Base-by-base conservation (phyloP, 2,888 invertebrate species). In the Xanthia togata region DNA sequence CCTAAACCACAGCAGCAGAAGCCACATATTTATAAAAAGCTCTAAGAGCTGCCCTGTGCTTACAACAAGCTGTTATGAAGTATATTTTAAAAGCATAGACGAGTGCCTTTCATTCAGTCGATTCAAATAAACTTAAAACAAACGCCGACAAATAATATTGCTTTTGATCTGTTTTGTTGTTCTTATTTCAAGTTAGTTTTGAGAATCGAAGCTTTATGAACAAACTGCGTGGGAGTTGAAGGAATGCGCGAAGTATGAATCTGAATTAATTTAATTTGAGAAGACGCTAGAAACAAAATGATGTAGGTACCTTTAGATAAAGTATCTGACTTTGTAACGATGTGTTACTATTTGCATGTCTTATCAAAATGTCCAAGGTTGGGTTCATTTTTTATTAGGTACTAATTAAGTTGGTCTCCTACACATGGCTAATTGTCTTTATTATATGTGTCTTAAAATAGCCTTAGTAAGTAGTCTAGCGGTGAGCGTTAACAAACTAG, bases 111-210 rank as follows among this genome's bases (percentile, higher is more conserved):
- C 79, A 84, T 75, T 81, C 67, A 72, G 70, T 73, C 69, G 72
- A 86, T 86, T 86, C 78, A 67, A 74, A 83, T 78, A 85, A 78
- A 78, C 81, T 79, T 78, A 76, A 86, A 76, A 84, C 81, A 88
- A 86, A 85, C 65, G 47, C 65, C 53, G 73, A 70, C 74, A 70
- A 71, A 83, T 78, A 86, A 69, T 64, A 78, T 73, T 63, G 65
- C 73, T 71, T 88, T 88, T 87, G 88, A 84, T 86, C 81, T 74
- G 72, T 86, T 78, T 76, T 76, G 78, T 83, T 79, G 57, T 76
- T 79, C 76, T 81, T 82, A 80, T 86, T 88, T 65, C 72, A 81
- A 83, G 81, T 79, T 73, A 75, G 63, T 81, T 85, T 83, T 78
- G 70, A 83, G 84, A 84, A 87, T 67, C 60, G 65, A 64, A 72